A percentile compares a stretch with the other conserved stretches of the same genome.
Evolutionary conservation across 2,888 invertebrate species (phyloP).

Genomic region (Tortrix viridana): DNA sequence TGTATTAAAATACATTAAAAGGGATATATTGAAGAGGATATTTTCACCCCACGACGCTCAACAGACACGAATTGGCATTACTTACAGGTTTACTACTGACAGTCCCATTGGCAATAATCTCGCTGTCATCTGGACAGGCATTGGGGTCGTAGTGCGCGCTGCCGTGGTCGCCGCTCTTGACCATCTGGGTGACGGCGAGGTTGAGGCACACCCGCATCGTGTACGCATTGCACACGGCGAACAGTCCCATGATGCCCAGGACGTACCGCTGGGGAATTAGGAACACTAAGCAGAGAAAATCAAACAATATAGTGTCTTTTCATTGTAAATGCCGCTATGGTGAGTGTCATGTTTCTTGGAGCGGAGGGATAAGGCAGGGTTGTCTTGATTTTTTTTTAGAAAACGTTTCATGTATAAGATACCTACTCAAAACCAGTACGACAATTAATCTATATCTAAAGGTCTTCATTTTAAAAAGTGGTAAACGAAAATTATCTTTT

Average conservation of each 20-base stretch:
- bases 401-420: too few relatives aligned
- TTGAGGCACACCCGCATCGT: constrained; percentile 90
- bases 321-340: not conserved
- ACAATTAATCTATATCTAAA: too few relatives aligned
- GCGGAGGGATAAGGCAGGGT: too few relatives aligned
- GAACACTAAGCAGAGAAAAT: constrained; percentile 80
- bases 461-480: too few relatives aligned
- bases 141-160: constrained; percentile 64
- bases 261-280: constrained; percentile 88
- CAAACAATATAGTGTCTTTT: constrained; percentile 42
- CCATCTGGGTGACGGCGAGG: constrained; percentile 88
- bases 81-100: constrained; percentile 67
- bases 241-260: constrained; percentile 89
- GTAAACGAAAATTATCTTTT: too few relatives aligned
- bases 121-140: constrained; percentile 72
- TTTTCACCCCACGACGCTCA: too few relatives aligned
- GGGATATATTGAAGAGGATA: too few relatives aligned
- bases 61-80: constrained; percentile 24
- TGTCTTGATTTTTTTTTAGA: too few relatives aligned
- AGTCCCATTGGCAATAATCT: constrained; percentile 66
- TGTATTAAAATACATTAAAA: too few relatives aligned
- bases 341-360: too few relatives aligned
- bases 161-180: constrained; percentile 71
- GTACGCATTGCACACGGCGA: constrained; percentile 90
- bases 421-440: too few relatives aligned